Conservation (phyloP, 2,888 invertebrate species). For the Dromius quadrimaculatus region DNA sequence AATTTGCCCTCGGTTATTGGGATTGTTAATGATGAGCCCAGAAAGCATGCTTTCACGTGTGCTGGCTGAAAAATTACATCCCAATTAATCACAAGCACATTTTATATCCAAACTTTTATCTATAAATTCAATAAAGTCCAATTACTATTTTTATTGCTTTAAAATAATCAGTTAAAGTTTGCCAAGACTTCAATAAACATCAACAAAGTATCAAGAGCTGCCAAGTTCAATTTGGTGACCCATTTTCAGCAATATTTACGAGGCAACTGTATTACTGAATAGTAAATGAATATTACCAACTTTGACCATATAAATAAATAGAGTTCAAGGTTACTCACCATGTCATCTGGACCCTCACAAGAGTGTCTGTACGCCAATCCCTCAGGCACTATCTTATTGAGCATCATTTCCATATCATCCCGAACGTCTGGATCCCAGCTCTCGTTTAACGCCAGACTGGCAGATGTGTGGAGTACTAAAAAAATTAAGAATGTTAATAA, state of each 20-base stretch:
- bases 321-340: conserved; percentile 73
- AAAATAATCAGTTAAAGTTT: not conserved
- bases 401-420: conserved; percentile 99
- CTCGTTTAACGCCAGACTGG: conserved; percentile 96
- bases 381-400: conserved; percentile 98
- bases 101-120: not conserved
- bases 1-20: conserved; percentile 96
- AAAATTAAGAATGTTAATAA: too few relatives aligned
- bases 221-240: conserved; percentile 6
- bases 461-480: conserved; percentile 97
- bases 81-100: conserved; percentile 9
- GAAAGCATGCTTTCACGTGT: conserved; percentile 96
- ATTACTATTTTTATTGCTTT: too few relatives aligned
- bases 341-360: conserved; percentile 98
- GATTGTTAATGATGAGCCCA: conserved; percentile 94
- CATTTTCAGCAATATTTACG: not conserved
- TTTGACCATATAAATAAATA: too few relatives aligned
- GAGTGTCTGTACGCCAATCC: conserved; percentile 95
- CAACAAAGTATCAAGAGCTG: not conserved
- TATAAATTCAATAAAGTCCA: not conserved
- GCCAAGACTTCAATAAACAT: not conserved
- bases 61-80: conserved; percentile 85
- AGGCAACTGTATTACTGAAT: too few relatives aligned
- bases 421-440: conserved; percentile 98
- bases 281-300: too few relatives aligned